Evolutionary conservation across 2,113 vertebrate species (phyloP), one percentile per base, ranked within the genome.

Genomic region (Tachysurus vachellii): DNA sequence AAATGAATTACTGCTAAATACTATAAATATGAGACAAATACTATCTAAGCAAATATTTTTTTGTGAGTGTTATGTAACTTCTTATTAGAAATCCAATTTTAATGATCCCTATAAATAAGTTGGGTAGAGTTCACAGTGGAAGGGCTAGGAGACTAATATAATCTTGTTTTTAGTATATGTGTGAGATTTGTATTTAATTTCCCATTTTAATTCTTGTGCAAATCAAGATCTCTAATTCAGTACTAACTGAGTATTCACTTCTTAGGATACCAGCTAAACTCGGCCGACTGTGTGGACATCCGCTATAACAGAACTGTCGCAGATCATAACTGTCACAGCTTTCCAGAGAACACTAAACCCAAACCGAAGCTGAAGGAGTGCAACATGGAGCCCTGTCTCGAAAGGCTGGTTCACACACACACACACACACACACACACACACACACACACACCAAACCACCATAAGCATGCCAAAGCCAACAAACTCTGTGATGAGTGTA

Each of bases 331-430:
- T 99, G 98, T 31, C 95, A 96, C 79, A 96, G 96, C 91, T 96
- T 96, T 42, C 97, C 97, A 0, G 97, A 99, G 90, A 99, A 98
- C 85, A 96, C 96, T 88, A 98, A 97, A 81, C 98, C 97, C 17
- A 99, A 97, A 13, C 97, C 98, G 26, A 98, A 97, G 73, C 95
- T 99, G 10, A 97, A 96, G 84, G 98, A 99, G 83, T 99, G 98
- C 90, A 95, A 95, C 93, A 97, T 98, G 97, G 98, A 99, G 56
- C 97, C 96, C 19, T 99, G 98, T 80, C 97, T 94, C 0, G 96
- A 98, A 14, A 98, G 96, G 98, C 13, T 68, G 57, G 81, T 86
- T 82, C 62, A n/a, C 16, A 21, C 50, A 50, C 64, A 53, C 42
- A 42, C 80, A 31, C 57, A 47, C 36, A 42, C 28, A 50, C 70